Conservation (phyloP, 2,888 invertebrate genomes). For the Mythimna pallens region DNA sequence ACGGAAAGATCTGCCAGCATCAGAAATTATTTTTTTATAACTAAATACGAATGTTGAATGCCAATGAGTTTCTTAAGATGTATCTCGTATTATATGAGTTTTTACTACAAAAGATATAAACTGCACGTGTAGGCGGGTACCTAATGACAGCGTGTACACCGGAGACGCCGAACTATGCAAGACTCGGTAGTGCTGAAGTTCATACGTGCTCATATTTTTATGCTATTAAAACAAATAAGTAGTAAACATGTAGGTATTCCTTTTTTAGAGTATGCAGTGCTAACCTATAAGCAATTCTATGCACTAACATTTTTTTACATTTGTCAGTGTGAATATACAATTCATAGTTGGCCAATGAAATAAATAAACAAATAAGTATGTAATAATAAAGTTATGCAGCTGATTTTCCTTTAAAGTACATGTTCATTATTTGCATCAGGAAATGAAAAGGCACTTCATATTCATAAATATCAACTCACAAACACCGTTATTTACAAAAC, state of each 20-base stretch:
- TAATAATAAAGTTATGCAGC: not conserved
- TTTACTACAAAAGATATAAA: conserved; percentile 55
- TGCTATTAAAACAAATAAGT: conserved; percentile 5
- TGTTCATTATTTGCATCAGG: not conserved
- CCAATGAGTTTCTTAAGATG: conserved; percentile 65
- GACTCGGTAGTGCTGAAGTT: conserved; percentile 16
- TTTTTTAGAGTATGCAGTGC: no score
- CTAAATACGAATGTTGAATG: conserved; percentile 65
- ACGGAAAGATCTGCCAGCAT: conserved; percentile 60
- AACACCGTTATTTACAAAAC: conserved; percentile 19
- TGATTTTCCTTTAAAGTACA: conserved; percentile 1
- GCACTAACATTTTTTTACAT: no score
- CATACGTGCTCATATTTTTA: conserved; percentile 47
- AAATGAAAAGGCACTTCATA: conserved; percentile 25
- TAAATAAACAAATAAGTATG: no score
- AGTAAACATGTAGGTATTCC: not conserved
- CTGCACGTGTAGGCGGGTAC: conserved; percentile 19
- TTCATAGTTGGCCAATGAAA: no score
- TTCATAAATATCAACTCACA: conserved; percentile 28
- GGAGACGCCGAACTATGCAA: conserved; percentile 54
- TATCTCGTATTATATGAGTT: conserved; percentile 58
- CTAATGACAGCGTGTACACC: conserved; percentile 48
- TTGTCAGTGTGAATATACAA: no score
- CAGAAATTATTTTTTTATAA: conserved; percentile 67
- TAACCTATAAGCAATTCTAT: no score